phyloP scores from a whole-genome alignment of 92 coral and sea anemone genomes.

The Siderastrea radians region DNA sequence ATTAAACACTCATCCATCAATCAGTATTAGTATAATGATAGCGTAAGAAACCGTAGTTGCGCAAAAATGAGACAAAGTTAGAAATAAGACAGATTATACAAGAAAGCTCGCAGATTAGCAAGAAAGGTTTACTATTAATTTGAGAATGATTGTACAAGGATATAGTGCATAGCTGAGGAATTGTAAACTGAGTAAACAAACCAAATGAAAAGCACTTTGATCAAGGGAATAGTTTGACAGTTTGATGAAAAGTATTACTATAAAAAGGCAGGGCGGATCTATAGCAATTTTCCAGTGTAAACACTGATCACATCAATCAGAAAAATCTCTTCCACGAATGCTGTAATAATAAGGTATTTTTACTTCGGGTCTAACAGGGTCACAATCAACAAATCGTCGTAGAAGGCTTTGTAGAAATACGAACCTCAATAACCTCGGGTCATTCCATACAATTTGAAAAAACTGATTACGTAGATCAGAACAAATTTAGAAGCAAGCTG shows the following conservation, averaged over 20 bases:
- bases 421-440: background rate
- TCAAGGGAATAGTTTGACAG: slow-evolving; percentile 22
- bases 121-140: background rate
- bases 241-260: slow-evolving; percentile 10
- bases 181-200: slow-evolving; percentile 15
- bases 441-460: background rate
- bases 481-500: background rate
- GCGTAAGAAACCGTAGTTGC: background rate
- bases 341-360: slow-evolving; percentile 5
- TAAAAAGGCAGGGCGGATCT: slow-evolving; percentile 31
- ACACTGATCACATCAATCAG: slow-evolving; percentile 21
- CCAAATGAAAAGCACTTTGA: slow-evolving; percentile 3
- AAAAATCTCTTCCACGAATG: slow-evolving; percentile 17
- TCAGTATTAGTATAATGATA: background rate
- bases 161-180: background rate
- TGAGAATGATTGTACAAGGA: background rate
- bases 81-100: background rate
- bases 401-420: background rate
- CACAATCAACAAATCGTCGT: background rate
- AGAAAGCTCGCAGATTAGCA: slow-evolving; percentile 2
- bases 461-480: background rate
- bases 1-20: background rate
- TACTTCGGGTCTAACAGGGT: background rate
- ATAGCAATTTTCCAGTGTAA: slow-evolving; percentile 34
- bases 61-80: background rate